Percentiles rank a stretch among this genome's conserved stretches.
phyloP scores from a whole-genome alignment of 2,797 vertebrate genomes.

The Lateolabrax maculatus region DNA sequence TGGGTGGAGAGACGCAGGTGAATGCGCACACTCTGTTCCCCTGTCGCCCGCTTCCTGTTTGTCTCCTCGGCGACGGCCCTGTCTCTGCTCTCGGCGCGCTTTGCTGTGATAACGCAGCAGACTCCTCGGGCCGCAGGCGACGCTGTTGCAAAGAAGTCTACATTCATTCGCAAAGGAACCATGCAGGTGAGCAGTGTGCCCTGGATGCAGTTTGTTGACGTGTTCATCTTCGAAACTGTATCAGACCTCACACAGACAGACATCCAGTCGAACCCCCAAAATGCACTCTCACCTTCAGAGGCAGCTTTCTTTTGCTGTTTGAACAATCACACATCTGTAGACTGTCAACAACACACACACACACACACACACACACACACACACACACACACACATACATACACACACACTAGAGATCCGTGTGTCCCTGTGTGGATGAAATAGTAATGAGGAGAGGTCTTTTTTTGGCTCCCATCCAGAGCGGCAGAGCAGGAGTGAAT shows the following conservation, averaged over 20 bases:
- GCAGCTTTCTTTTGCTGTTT: not conserved
- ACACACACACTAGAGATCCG: constrained; percentile 1
- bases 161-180: not conserved
- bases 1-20: constrained; percentile 30
- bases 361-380: constrained; percentile 8
- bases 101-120: constrained; percentile 8
- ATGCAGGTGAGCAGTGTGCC: accelerated
- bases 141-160: not conserved
- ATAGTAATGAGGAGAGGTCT: constrained; percentile 66
- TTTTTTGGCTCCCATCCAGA: constrained; percentile 65
- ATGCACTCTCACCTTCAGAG: not conserved
- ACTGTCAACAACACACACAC: constrained; percentile 2
- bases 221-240: not conserved
- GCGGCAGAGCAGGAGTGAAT: constrained; percentile 63
- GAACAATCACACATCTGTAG: constrained; percentile 7
- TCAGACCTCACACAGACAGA: not conserved
- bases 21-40: constrained; percentile 31
- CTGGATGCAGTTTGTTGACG: not conserved
- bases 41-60: constrained; percentile 72
- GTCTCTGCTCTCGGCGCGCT: not conserved
- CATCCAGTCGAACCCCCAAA: not conserved
- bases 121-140: not conserved
- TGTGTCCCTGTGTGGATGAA: constrained; percentile 53
- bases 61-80: constrained; percentile 28
- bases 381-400: not conserved